phyloP scores from a whole-genome alignment of 2,888 invertebrate species.

The Apotomis capreana region DNA sequence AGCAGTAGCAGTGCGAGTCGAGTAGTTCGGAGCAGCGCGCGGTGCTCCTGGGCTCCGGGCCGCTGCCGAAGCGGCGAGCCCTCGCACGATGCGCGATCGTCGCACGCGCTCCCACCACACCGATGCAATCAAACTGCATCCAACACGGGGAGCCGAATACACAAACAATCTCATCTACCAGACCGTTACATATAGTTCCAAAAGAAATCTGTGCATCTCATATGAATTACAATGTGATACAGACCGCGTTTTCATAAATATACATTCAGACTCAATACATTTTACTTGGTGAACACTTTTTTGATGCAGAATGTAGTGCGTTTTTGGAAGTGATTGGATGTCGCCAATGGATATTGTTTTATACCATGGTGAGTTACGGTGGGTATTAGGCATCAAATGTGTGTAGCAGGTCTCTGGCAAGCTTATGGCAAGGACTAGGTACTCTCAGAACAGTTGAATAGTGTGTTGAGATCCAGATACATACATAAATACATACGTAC shows the following conservation, averaged over 20 bases:
- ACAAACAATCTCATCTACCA: constrained; percentile 26
- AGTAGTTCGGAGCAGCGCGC: too few relatives aligned
- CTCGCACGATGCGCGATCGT: constrained; percentile 45
- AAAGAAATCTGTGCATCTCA: constrained; percentile 22
- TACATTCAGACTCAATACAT: constrained; percentile 31
- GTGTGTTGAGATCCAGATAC: constrained; percentile 3
- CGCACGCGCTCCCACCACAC: constrained; percentile 54
- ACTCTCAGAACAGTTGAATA: background rate
- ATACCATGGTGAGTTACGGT: constrained; percentile 19
- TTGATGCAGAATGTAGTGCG: constrained; percentile 25
- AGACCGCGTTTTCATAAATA: constrained; percentile 37
- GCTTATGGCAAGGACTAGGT: background rate
- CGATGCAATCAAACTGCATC: constrained; percentile 38
- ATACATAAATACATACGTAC: background rate
- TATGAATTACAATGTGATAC: constrained; percentile 38
- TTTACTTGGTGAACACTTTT: constrained; percentile 32
- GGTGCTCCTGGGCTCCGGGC: background rate
- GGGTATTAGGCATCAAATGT: background rate
- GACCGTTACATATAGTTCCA: constrained; percentile 30
- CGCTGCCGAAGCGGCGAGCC: constrained; percentile 49
- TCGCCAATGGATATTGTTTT: constrained; percentile 21
- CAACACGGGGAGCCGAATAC: constrained; percentile 41
- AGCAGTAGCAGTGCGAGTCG: background rate
- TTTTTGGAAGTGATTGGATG: constrained; percentile 34
- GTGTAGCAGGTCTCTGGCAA: background rate